Conservation (phyloP, 2,113 vertebrate species). For the Callipepla californica region DNA sequence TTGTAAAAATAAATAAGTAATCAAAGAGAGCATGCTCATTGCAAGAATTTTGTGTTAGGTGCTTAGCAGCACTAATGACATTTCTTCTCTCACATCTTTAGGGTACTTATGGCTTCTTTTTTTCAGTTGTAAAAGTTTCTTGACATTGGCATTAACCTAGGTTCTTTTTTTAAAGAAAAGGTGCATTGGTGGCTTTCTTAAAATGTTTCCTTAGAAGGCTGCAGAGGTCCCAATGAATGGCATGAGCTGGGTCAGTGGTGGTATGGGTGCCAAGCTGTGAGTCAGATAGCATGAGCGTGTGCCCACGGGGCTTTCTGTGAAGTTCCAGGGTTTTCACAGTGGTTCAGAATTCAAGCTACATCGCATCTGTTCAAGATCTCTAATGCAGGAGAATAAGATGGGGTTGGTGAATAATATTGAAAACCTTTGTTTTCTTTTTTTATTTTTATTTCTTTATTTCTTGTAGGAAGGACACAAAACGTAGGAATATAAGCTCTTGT, state of each 20-base stretch:
- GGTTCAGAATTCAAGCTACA: background rate
- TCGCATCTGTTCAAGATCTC: background rate
- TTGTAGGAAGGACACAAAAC: background rate
- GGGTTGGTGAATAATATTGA: background rate
- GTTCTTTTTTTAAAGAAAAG: background rate
- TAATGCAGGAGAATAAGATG: background rate
- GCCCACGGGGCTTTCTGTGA: background rate
- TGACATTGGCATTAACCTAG: background rate
- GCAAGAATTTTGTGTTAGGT: background rate
- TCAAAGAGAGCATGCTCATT: background rate
- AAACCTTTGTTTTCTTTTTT: background rate
- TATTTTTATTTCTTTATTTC: background rate
- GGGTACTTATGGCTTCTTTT: background rate
- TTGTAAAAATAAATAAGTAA: background rate
- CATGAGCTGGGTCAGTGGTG: background rate
- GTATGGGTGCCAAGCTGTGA: background rate
- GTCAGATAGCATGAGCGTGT: background rate
- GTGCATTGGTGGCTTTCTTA: background rate
- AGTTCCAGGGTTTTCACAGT: background rate
- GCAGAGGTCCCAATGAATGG: background rate
- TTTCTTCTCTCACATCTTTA: background rate
- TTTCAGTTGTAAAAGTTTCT: background rate
- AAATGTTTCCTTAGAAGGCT: background rate
- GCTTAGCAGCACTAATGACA: background rate
- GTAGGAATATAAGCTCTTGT: background rate